Percentiles rank a stretch among this genome's conserved stretches.
These are phyloP conservation scores for Rhabdornis inornatus DNA, from an alignment of 2,113 vertebrate species.

Conservation along the genomic window DNA sequence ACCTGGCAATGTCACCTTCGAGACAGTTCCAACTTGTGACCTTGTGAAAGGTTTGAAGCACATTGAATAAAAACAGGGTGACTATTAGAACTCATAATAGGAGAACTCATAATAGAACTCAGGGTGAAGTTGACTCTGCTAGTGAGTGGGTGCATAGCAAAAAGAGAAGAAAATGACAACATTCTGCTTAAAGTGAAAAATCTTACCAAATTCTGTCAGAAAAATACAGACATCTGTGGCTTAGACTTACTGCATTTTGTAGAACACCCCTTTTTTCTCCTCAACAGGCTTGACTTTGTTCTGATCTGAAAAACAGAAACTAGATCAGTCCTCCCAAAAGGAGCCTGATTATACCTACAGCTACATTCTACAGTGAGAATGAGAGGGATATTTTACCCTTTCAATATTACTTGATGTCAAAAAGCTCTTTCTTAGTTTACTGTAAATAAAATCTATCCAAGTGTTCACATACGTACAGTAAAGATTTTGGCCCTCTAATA, in stretches of 20 bases:
- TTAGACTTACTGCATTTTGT: not conserved
- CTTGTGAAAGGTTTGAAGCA: not conserved
- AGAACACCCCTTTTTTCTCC: not conserved
- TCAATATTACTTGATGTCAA: not conserved
- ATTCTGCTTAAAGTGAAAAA: not conserved
- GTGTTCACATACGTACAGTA: not conserved
- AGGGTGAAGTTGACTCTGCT: not conserved
- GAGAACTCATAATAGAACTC: too few relatives aligned
- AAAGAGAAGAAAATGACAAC: not conserved
- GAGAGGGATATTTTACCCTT: not conserved
- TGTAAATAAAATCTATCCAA: not conserved
- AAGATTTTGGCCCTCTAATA: not conserved
- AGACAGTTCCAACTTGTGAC: not conserved
- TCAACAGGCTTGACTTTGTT: not conserved
- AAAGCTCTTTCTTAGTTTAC: not conserved
- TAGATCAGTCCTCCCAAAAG: not conserved
- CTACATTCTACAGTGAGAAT: not conserved
- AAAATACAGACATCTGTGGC: not conserved
- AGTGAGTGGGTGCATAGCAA: not conserved
- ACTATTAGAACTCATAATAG: not conserved
- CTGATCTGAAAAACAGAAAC: not conserved
- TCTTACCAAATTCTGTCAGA: not conserved
- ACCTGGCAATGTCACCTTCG: rapidly evolving
- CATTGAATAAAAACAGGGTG: not conserved
- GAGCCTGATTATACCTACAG: not conserved